A percentile compares a stretch with the other conserved stretches of the same genome.
Conservation (phyloP, 2,888 invertebrate species). For the Autographa pulchrina region DNA sequence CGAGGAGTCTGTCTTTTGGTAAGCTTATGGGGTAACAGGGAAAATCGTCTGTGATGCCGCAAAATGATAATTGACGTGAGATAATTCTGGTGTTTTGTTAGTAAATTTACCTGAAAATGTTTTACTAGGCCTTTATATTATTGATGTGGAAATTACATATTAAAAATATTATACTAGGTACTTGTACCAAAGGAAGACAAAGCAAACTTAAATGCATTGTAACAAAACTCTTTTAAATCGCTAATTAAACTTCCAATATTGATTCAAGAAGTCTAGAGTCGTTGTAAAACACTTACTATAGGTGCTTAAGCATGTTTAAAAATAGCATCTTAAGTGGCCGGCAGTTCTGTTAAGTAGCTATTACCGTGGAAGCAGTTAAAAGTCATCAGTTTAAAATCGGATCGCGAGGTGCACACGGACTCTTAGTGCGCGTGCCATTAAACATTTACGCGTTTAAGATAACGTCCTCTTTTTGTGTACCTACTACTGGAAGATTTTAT, state of each 20-base stretch:
- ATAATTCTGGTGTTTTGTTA: not conserved
- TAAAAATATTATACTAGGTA: too few species aligned
- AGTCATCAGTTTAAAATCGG: slow-evolving; percentile 87
- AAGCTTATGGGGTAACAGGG: not conserved
- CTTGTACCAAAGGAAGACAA: not conserved
- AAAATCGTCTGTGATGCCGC: not conserved
- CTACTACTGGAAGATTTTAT: slow-evolving; percentile 80
- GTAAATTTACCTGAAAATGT: not conserved
- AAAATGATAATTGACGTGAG: slow-evolving; percentile 1
- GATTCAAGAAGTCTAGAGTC: slow-evolving; percentile 10
- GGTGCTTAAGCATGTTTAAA: slow-evolving; percentile 53
- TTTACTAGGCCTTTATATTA: not conserved
- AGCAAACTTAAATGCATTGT: not conserved
- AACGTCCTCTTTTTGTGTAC: slow-evolving; percentile 80
- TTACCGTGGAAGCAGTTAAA: slow-evolving; percentile 81
- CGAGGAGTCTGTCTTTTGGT: slow-evolving; percentile 2
- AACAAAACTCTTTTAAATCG: not conserved
- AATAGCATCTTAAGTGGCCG: slow-evolving; percentile 75
- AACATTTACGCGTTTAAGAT: slow-evolving; percentile 85
- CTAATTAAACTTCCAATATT: slow-evolving; percentile 1
- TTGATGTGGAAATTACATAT: not conserved
- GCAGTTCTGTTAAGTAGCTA: slow-evolving; percentile 81
- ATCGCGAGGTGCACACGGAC: slow-evolving; percentile 76
- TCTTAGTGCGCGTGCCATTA: slow-evolving; percentile 78
- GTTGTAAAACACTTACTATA: slow-evolving; percentile 36